Evolutionary conservation across 2,113 vertebrate genomes (phyloP).

Genomic region (Peromyscus polionotus): DNA sequence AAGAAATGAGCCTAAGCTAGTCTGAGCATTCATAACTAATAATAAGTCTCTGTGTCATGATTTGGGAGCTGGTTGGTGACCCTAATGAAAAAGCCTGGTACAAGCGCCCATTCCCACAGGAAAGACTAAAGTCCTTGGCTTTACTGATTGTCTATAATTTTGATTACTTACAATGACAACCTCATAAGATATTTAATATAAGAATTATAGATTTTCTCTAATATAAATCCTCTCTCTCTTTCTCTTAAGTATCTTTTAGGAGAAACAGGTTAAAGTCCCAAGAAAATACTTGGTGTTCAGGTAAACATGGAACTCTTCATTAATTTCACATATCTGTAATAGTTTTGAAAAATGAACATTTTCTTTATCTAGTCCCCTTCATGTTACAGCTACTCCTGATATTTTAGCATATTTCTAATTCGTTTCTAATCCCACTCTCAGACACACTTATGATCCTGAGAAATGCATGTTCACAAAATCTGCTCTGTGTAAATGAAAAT

Average conservation of each 20-base stretch:
- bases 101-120: neutral
- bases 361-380: neutral
- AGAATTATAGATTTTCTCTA: neutral
- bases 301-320: neutral
- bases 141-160: slow-evolving; percentile 43
- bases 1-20: neutral
- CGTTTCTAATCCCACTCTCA: neutral
- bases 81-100: neutral
- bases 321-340: slow-evolving; percentile 33
- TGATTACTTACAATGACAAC: slow-evolving; percentile 27
- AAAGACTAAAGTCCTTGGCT: slow-evolving; percentile 22
- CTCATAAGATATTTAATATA: slow-evolving; percentile 3
- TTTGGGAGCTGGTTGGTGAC: neutral
- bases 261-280: neutral
- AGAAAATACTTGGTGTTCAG: slow-evolving; percentile 41
- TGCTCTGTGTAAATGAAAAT: neutral
- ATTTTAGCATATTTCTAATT: neutral
- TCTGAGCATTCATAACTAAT: neutral
- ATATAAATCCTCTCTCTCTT: neutral
- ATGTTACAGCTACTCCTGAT: neutral
- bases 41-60: neutral
- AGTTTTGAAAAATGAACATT: slow-evolving; percentile 7
- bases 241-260: neutral
- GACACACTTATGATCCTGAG: neutral
- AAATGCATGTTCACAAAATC: slow-evolving; percentile 6